Percentiles rank a stretch among this genome's conserved stretches.
Conservation (phyloP, 2,113 vertebrate species). For the Geothlypis trichas region DNA sequence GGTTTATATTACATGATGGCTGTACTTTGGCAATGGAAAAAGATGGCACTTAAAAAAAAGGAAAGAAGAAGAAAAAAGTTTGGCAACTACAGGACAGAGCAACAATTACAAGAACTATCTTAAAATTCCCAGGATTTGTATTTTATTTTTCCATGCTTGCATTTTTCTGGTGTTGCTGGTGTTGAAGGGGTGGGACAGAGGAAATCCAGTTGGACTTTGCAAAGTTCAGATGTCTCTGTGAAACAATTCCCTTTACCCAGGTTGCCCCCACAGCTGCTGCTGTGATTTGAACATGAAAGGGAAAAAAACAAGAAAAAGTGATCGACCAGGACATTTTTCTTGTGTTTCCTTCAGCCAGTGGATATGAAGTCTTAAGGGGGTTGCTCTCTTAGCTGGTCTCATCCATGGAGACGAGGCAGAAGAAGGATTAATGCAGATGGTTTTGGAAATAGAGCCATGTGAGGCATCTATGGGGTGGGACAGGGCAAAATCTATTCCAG, state of each 20-base stretch:
- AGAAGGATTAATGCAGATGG: background rate
- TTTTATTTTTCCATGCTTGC: conserved; percentile 50
- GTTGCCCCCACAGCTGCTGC: conserved; percentile 1
- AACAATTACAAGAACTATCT: conserved; percentile 51
- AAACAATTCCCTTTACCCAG: background rate
- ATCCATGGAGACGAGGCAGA: background rate
- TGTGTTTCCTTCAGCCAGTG: background rate
- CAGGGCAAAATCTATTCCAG: background rate
- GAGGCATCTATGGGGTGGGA: background rate
- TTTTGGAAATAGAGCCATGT: background rate
- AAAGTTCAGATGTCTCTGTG: background rate
- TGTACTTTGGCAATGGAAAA: conserved; percentile 50
- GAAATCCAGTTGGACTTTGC: background rate
- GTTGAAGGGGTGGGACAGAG: background rate
- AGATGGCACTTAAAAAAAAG: conserved; percentile 54
- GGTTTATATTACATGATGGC: conserved; percentile 55
- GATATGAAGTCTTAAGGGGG: background rate
- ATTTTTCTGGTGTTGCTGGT: conserved; percentile 34
- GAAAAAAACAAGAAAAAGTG: background rate
- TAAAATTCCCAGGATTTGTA: conserved; percentile 57
- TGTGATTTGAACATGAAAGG: background rate
- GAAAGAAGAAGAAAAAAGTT: conserved; percentile 7
- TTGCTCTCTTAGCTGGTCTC: background rate
- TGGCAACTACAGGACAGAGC: conserved; percentile 31
- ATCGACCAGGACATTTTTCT: background rate